A percentile compares a stretch with the other conserved stretches of the same genome.
Conservation (phyloP, 2,888 invertebrate species). For the Orchestes rusci region DNA sequence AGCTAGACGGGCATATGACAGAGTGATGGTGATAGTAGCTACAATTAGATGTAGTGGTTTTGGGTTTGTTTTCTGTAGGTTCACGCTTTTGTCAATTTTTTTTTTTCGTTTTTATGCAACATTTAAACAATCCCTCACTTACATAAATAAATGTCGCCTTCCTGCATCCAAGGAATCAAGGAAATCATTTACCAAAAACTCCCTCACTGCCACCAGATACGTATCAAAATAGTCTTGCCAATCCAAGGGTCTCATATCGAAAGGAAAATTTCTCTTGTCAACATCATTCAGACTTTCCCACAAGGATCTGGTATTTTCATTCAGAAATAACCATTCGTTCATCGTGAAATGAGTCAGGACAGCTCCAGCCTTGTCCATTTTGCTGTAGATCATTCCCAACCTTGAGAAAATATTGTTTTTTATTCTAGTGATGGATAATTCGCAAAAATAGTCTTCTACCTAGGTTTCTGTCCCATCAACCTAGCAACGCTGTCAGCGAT, state of each 20-base stretch:
- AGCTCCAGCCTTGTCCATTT: conserved; percentile 9
- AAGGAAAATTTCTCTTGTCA: conserved; percentile 18
- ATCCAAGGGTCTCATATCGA: conserved; percentile 15
- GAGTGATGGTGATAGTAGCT: too few relatives aligned
- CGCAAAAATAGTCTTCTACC: too few relatives aligned
- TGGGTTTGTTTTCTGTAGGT: too few relatives aligned
- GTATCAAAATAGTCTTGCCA: conserved; percentile 17
- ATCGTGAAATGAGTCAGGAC: conserved; percentile 11
- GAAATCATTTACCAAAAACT: conserved; percentile 9
- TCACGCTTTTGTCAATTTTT: too few relatives aligned
- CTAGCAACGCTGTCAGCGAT: conserved; percentile 4
- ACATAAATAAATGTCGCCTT: too few relatives aligned
- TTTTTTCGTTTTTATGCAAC: too few relatives aligned
- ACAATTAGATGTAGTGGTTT: too few relatives aligned
- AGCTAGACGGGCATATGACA: too few relatives aligned
- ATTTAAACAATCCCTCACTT: too few relatives aligned
- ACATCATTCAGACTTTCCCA: conserved; percentile 12
- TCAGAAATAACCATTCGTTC: conserved; percentile 13
- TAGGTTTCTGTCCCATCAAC: conserved; percentile 9
- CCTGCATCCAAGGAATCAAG: conserved; percentile 16
- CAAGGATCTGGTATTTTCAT: conserved; percentile 8
- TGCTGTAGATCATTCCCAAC: conserved; percentile 10
- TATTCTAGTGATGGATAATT: too few relatives aligned
- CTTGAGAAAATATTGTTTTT: too few relatives aligned
- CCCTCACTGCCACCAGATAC: conserved; percentile 10